Evolutionary conservation across 2,888 invertebrate species (phyloP).

Genomic region (Rhopalosiphum nymphaeae): DNA sequence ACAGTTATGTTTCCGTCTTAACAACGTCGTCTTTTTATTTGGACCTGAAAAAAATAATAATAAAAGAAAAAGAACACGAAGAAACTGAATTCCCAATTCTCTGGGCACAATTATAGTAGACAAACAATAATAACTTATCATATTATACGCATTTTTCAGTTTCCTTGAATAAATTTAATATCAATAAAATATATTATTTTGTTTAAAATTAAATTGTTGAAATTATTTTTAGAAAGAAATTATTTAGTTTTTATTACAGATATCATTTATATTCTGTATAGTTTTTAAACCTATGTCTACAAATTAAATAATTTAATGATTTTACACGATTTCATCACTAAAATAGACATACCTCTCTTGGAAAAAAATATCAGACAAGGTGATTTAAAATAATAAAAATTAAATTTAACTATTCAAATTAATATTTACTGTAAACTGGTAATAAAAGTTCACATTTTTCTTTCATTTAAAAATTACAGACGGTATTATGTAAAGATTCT

Average conservation of each 20-base stretch:
- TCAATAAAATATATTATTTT: background rate
- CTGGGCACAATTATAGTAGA: background rate
- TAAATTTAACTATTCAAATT: background rate
- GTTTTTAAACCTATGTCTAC: background rate
- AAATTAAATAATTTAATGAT: background rate
- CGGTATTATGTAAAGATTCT: background rate
- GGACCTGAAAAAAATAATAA: background rate
- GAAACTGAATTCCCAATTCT: background rate
- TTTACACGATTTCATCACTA: background rate
- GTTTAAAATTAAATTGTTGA: background rate
- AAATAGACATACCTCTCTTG: background rate
- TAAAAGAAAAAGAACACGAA: background rate
- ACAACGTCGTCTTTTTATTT: background rate
- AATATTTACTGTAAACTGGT: background rate
- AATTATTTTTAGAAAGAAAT: background rate
- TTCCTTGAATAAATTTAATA: background rate
- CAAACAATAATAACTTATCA: background rate
- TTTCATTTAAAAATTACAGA: background rate
- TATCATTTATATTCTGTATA: no score
- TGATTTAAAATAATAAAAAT: background rate
- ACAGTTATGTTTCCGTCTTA: background rate
- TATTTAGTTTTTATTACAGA: background rate
- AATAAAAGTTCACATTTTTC: background rate
- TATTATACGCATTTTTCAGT: background rate
- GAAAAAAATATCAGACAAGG: background rate